A percentile compares a stretch with the other conserved stretches of the same genome.
phyloP scores from a whole-genome alignment of 2,888 invertebrate species.

The Phragmatobia fuliginosa region DNA sequence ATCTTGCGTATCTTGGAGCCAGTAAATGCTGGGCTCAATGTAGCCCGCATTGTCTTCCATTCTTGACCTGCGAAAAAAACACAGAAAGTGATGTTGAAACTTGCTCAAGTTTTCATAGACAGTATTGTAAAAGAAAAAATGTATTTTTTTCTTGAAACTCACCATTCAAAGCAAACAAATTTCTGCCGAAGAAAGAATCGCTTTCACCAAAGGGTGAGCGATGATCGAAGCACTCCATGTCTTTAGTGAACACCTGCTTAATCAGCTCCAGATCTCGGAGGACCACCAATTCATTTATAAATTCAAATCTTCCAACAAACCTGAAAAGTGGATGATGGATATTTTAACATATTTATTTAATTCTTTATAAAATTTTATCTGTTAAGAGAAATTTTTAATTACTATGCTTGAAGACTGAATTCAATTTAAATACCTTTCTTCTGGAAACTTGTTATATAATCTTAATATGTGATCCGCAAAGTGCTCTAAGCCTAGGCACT shows the following conservation, averaged over 20 bases:
- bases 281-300: conserved; percentile 2
- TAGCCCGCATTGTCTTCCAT: conserved; percentile 65
- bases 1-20: conserved; percentile 79
- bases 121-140: too few relatives aligned
- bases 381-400: too few relatives aligned
- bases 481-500: not conserved
- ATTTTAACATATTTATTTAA: not conserved
- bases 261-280: conserved; percentile 74
- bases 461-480: not conserved
- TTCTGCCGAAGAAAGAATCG: conserved; percentile 82
- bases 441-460: not conserved
- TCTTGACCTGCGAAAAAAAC: conserved; percentile 56
- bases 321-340: not conserved
- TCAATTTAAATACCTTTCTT: not conserved
- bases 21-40: conserved; percentile 79
- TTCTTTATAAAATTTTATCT: too few relatives aligned
- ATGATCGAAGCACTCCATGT: conserved; percentile 84
- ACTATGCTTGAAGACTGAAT: too few relatives aligned
- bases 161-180: conserved; percentile 80
- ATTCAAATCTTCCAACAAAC: conserved; percentile 14
- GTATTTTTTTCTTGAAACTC: conserved; percentile 11
- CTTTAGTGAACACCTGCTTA: conserved; percentile 81
- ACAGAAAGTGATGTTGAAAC: too few relatives aligned
- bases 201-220: conserved; percentile 69
- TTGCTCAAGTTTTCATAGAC: too few relatives aligned